phyloP scores from a whole-genome alignment of 1,140 invertebrate genomes.

The Helicoverpa armigera region DNA sequence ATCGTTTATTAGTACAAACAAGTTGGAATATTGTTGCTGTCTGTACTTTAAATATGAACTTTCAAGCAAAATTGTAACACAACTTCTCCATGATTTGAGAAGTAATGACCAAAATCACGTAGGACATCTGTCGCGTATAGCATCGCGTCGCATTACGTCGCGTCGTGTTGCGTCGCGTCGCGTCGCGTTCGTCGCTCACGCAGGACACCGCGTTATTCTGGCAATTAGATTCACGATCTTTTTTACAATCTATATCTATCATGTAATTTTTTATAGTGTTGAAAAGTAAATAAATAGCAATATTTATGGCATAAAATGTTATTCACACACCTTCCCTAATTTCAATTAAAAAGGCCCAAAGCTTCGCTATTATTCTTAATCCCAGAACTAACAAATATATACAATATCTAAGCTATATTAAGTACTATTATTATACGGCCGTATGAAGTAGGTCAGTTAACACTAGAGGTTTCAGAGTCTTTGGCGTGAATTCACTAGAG shows the following conservation, averaged over 20 bases:
- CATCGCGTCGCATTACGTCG: no score
- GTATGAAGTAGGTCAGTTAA: constrained; percentile 41
- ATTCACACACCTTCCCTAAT: background rate
- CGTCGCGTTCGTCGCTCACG: no score
- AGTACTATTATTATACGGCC: constrained; percentile 35
- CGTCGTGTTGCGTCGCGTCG: no score
- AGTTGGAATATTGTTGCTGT: no score
- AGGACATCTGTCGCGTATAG: no score
- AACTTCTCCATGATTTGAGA: no score
- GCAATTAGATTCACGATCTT: background rate
- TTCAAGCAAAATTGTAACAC: no score
- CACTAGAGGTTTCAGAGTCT: constrained; percentile 46
- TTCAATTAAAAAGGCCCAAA: constrained; percentile 7
- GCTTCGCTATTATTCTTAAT: background rate
- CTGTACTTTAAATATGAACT: no score
- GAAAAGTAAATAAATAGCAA: background rate
- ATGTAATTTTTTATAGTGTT: no score
- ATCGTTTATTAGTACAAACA: no score
- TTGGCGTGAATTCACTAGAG: constrained; percentile 72
- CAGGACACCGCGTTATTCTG: no score
- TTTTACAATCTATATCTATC: background rate
- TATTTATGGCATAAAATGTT: constrained; percentile 2
- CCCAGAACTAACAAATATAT: constrained; percentile 8
- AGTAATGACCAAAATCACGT: no score
- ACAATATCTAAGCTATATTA: constrained; percentile 29